Base-by-base conservation (phyloP, 2,888 invertebrate genomes). In the Agrotis exclamationis region DNA sequence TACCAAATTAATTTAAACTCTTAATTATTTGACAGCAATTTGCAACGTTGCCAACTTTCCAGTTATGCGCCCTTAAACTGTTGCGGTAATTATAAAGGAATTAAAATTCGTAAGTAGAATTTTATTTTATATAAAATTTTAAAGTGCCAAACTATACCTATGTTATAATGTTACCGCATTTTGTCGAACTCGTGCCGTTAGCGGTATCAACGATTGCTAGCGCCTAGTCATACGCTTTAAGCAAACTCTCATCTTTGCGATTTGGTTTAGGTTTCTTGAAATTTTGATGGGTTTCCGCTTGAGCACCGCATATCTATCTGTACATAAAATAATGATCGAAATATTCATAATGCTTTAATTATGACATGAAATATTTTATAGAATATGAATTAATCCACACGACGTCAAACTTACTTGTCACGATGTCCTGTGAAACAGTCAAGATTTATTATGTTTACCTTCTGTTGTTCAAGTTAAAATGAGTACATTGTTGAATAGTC, bases 161-260 rank as follows among this genome's bases (percentile, higher is more conserved):
- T 39, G 39, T 11, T 39, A 33, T 33, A 33, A 33, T n/a, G n/a
- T n/a, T n/a, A 39, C 7, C 2, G n/a, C 22, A n/a, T 33, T 66
- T 22, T 48, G 6, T 48, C 11, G n/a, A n/a, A 11, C 33, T 33
- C 9, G 9, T 33, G 33, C 33, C 9, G 33, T 33, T 9, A 7
- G 14, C 18, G 22, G 6, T 33, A 18, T 24, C 39, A 50, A 39
- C 24, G 33, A 20, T 28, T 7, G 14, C 16, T 11, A 51, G 78
- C 84, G 82, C 79, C 82, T 84, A 59, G 11, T 63, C 51, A 5
- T n/a, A 16, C 9, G 16, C 39, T 56, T 47, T 57, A 39, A 45
- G 82, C 84, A 82, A 82, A 62, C 50, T 62, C 50, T 24, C 71
- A 47, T 20, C n/a, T 47, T 59, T 33, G 62, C 58, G 57, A 81